phyloP scores from a whole-genome alignment of 2,113 vertebrate genomes.

The Pholis gunnellus region DNA sequence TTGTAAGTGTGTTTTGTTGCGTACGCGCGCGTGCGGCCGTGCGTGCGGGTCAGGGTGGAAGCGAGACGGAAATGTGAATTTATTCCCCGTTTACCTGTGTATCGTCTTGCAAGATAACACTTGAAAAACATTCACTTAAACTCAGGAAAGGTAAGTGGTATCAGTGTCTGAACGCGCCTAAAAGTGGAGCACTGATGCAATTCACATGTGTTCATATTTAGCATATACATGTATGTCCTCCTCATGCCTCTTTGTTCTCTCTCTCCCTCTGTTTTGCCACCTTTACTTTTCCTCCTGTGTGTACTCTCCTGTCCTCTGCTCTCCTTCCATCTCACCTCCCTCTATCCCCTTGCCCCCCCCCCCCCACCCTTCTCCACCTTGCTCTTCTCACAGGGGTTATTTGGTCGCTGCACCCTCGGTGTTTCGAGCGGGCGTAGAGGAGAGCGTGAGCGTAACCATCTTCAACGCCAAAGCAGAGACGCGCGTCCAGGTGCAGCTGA shows the following conservation, averaged over 20 bases:
- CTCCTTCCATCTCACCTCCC: not conserved
- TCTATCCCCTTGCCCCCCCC: not conserved
- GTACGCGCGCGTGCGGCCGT: not conserved
- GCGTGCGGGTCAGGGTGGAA: not conserved
- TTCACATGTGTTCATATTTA: not conserved
- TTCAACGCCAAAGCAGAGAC: constrained; percentile 89
- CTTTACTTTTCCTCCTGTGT: not conserved
- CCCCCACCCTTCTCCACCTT: not conserved
- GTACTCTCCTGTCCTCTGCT: not conserved
- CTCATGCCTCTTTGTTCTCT: constrained; percentile 13
- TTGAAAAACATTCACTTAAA: not conserved
- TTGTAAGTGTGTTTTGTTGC: constrained; percentile 15
- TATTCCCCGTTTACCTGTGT: constrained; percentile 8
- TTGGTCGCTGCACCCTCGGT: constrained; percentile 91
- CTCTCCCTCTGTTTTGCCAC: not conserved
- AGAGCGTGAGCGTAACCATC: constrained; percentile 91
- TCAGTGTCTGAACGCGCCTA: not conserved
- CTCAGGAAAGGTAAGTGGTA: not conserved
- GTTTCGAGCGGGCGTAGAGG: constrained; percentile 89
- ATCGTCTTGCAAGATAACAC: not conserved
- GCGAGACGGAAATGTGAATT: not conserved
- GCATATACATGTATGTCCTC: not conserved
- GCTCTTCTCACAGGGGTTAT: constrained; percentile 86
- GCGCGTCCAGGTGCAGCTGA: constrained; percentile 89
- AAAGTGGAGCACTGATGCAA: not conserved